Percentiles rank a stretch among this genome's conserved stretches.
phyloP scores from a whole-genome alignment of 2,888 invertebrate genomes.

The Trachelus iudaicus region DNA sequence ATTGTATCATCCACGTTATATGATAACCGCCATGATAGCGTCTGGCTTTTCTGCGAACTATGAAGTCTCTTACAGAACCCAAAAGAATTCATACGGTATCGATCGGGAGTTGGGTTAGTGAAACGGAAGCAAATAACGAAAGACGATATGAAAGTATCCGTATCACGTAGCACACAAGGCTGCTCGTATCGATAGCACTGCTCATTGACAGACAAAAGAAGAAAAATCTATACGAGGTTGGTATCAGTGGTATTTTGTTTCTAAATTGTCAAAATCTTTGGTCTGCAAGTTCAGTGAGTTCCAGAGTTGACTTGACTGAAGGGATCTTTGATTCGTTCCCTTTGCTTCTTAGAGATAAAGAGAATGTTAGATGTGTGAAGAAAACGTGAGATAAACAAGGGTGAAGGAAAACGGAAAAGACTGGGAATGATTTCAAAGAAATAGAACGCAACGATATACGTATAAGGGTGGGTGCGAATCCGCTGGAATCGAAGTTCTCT shows the following conservation, averaged over 20 bases:
- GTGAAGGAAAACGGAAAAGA: slow-evolving; percentile 23
- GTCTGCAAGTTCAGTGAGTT: too few species aligned
- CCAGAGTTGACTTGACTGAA: not conserved
- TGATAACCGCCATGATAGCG: not conserved
- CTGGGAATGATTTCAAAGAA: slow-evolving; percentile 36
- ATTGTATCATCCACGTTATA: not conserved
- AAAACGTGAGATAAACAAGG: not conserved
- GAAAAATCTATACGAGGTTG: not conserved
- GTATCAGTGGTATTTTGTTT: not conserved
- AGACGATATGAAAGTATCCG: too few species aligned
- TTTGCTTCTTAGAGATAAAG: not conserved
- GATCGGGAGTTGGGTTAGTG: not conserved
- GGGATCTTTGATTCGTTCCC: not conserved
- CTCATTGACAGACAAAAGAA: not conserved
- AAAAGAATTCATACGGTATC: not conserved
- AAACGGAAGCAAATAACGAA: not conserved
- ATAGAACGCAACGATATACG: not conserved
- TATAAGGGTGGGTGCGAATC: not conserved
- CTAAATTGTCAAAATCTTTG: not conserved
- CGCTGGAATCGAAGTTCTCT: slow-evolving; percentile 4
- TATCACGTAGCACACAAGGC: too few species aligned
- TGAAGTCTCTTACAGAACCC: not conserved
- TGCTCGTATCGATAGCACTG: not conserved
- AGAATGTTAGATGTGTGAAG: not conserved
- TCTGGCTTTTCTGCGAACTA: not conserved